These are phyloP conservation scores for Chymomyza fuscimana DNA, from an alignment of 2,888 invertebrate genomes.

Conservation along the genomic window DNA sequence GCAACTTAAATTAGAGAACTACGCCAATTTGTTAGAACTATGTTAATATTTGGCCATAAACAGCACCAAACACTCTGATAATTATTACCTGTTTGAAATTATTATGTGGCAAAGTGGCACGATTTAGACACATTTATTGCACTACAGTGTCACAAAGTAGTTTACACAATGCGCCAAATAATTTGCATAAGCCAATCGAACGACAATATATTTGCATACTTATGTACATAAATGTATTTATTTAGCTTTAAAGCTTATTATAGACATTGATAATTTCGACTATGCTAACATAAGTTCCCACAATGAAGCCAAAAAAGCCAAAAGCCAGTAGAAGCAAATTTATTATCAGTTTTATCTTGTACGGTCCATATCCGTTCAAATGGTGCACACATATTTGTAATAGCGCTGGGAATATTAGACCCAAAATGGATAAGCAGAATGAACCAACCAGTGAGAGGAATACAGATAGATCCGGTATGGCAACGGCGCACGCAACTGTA, in stretches of 20 bases:
- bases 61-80: neutral
- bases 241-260: neutral
- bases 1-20: neutral
- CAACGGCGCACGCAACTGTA: constrained; percentile 88
- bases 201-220: neutral
- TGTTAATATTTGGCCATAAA: neutral
- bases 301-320: constrained; percentile 87
- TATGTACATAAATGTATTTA: neutral
- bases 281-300: constrained; percentile 82
- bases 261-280: constrained; percentile 66
- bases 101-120: constrained; percentile 29
- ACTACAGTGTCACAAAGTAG: constrained; percentile 17
- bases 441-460: constrained; percentile 96
- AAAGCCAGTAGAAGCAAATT: constrained; percentile 86
- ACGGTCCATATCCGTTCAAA: constrained; percentile 84
- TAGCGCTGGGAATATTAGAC: constrained; percentile 94
- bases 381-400: constrained; percentile 90
- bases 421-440: constrained; percentile 93
- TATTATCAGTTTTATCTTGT: constrained; percentile 86
- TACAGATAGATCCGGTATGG: constrained; percentile 92
- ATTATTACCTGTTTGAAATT: constrained; percentile 15
- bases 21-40: neutral
- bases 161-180: constrained; percentile 29
- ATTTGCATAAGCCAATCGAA: constrained; percentile 49
- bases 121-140: constrained; percentile 25